These are phyloP conservation scores for Istiophorus platypterus DNA, from an alignment of 2,113 vertebrate species.

Conservation along the genomic window DNA sequence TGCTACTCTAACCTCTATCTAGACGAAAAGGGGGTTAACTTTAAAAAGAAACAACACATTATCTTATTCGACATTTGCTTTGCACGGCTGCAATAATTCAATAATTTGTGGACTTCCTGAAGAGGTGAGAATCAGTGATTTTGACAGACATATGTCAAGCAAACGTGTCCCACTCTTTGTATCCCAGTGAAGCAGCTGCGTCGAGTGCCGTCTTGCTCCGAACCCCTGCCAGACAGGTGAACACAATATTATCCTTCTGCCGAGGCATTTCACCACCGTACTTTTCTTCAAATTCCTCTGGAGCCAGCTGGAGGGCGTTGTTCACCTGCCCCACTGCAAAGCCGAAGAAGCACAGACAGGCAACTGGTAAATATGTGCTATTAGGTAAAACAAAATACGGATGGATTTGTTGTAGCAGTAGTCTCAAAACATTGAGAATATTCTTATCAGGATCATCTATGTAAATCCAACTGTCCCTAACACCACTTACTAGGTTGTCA, in stretches of 20 bases:
- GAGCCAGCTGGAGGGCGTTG: constrained; percentile 88
- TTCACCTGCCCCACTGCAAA: constrained; percentile 88
- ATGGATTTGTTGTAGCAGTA: background rate
- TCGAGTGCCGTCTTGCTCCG: constrained; percentile 89
- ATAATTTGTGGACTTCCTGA: background rate
- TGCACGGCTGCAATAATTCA: background rate
- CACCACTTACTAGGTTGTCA: background rate
- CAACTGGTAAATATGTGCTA: background rate
- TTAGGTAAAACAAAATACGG: too few species aligned
- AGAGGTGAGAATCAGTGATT: background rate
- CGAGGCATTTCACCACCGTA: constrained; percentile 89
- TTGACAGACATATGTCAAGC: background rate
- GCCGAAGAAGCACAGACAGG: constrained; percentile 16
- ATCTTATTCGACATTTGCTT: background rate
- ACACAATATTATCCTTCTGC: constrained; percentile 87
- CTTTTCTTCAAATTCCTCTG: constrained; percentile 87
- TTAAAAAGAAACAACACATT: background rate
- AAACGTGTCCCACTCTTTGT: constrained; percentile 84
- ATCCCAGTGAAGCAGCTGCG: constrained; percentile 88
- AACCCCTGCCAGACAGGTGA: constrained; percentile 91
- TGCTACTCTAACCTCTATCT: background rate
- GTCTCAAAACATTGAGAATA: background rate
- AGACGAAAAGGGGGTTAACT: background rate
- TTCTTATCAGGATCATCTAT: background rate
- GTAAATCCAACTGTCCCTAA: background rate